Base-by-base conservation (phyloP, 2,113 vertebrate genomes). In the Notothenia coriiceps region DNA sequence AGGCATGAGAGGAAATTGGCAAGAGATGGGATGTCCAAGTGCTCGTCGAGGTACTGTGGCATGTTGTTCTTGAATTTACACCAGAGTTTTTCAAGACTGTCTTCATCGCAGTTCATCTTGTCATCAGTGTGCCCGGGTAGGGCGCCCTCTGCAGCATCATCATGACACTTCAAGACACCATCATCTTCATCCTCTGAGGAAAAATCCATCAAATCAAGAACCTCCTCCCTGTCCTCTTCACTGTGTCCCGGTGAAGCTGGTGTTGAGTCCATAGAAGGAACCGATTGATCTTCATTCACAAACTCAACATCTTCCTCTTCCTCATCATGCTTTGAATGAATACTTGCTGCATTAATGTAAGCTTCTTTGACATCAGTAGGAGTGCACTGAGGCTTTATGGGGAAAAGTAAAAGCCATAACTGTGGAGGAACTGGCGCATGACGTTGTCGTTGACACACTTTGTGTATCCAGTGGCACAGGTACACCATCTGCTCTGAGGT, bases 401-500 rank as follows among this genome's bases (percentile, higher is more conserved):
- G 62, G 1, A 83, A 91, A 10, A 96, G 89, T 55, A 96, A 79
- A 65, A 90, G 67, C 90, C 95, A 92, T 40, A 95, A 64, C 70
- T 94, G 70, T 8, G 87, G 74, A 18, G 92, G 90, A 43, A 85
- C 77, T 12, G 86, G 6, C 0, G 13, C 62, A 52, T 52, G 73
- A 17, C n/a, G n/a, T 12, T 60, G 68, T 56, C 86, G n/a, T 12
- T 60, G 68, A 59, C 86, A 89, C 51, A 90, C 79, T 14, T 68
- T 73, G 70, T 90, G 84, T 35, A 96, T 79, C 86, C 93, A 92
- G 56, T 91, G 75, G 47, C 95, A 93, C 59, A 96, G 80, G 57
- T 92, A 94, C 52, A 95, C 90, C n/a, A 96, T 61, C 87, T 96
- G 95, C 59, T 92, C 92, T 0, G 95, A 91, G 1, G 93, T 95